These are phyloP conservation scores for Cactoblastis cactorum DNA, from an alignment of 2,888 invertebrate genomes.

Conservation along the genomic window DNA sequence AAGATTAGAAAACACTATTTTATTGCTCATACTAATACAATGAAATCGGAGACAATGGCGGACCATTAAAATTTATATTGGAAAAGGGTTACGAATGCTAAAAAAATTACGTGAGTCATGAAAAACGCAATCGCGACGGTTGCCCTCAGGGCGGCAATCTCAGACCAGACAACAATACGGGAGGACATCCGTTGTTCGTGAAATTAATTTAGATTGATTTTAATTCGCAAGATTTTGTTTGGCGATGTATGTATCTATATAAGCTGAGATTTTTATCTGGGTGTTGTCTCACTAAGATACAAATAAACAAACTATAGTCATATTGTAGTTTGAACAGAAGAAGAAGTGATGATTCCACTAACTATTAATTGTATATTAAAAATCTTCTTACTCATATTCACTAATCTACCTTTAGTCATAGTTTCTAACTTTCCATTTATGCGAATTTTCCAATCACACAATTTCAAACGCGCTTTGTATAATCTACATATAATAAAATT, in stretches of 20 bases:
- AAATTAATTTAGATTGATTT: background rate
- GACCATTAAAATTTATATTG: background rate
- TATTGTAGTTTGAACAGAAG: too few species aligned
- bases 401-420: too few species aligned
- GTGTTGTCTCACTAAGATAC: too few species aligned
- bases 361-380: too few species aligned
- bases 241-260: too few species aligned
- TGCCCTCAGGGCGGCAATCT: background rate
- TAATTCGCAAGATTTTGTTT: background rate
- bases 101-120: background rate
- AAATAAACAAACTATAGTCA: too few species aligned
- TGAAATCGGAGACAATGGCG: background rate
- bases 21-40: background rate
- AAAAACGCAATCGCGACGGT: background rate
- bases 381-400: too few species aligned
- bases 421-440: too few species aligned
- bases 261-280: too few species aligned
- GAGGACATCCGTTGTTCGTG: background rate
- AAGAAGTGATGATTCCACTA: too few species aligned
- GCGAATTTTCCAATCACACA: background rate
- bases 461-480: background rate
- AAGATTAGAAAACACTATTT: background rate
- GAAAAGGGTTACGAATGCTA: background rate
- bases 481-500: too few species aligned
- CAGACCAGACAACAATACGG: slow-evolving; percentile 8